Evolutionary conservation across 2,113 vertebrate genomes (phyloP).

Genomic region (Proterorhinus semilunaris): DNA sequence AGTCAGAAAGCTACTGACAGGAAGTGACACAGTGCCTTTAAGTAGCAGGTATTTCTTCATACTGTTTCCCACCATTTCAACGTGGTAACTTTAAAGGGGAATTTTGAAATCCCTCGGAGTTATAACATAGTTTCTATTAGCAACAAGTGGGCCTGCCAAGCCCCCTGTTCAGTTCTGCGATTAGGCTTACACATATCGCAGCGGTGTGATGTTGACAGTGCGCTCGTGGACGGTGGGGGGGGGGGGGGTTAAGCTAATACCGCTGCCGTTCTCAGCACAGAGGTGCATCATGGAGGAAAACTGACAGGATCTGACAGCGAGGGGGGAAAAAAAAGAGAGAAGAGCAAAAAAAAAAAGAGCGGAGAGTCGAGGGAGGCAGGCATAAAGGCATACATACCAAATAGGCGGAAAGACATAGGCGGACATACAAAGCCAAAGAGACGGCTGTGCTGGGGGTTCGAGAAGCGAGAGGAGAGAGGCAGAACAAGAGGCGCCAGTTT

Average conservation of each 20-base stretch:
- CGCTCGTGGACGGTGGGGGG: conserved; percentile 13
- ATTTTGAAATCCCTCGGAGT: background rate
- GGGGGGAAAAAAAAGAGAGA: background rate
- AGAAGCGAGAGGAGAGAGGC: conserved; percentile 25
- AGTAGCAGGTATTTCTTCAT: no score
- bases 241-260: conserved; percentile 23
- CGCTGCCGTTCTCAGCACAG: conserved; percentile 26
- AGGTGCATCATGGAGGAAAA: conserved; percentile 37
- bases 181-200: background rate
- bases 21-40: no score
- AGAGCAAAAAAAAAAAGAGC: conserved; percentile 8
- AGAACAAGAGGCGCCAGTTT: conserved; percentile 69
- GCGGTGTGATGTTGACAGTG: background rate
- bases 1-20: no score
- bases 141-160: conserved; percentile 33
- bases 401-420: conserved; percentile 62
- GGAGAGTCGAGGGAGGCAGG: conserved; percentile 43
- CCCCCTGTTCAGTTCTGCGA: conserved; percentile 10
- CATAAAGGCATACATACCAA: conserved; percentile 57
- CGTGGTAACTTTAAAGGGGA: background rate
- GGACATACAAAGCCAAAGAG: conserved; percentile 51
- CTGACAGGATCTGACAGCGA: conserved; percentile 47
- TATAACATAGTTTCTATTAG: background rate
- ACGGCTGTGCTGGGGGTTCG: conserved; percentile 11
- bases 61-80: background rate